phyloP scores from a whole-genome alignment of 2,797 vertebrate species.

The Clarias fuscus region DNA sequence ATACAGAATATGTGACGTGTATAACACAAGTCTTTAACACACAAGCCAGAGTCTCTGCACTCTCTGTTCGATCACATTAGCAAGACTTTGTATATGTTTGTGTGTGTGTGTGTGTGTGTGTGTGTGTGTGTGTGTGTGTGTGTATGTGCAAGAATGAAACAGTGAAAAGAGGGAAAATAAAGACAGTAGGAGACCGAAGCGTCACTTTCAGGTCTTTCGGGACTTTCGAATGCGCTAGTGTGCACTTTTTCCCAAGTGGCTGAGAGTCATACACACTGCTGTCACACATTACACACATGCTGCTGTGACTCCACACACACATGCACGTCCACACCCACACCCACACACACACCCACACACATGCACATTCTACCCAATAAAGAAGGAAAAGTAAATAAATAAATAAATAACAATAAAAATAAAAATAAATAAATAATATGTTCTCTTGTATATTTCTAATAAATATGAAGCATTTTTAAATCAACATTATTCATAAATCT shows the following conservation, averaged over 20 bases:
- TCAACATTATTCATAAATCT: neutral
- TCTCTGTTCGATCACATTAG: neutral
- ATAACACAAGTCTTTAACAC: neutral
- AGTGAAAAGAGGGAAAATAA: neutral
- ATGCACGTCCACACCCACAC: neutral
- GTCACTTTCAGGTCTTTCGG: neutral
- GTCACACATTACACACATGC: neutral
- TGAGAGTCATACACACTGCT: neutral
- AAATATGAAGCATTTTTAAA: neutral
- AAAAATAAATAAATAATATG: neutral
- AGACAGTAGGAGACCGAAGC: neutral
- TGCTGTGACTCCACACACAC: neutral
- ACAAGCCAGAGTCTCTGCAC: neutral
- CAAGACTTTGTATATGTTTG: neutral
- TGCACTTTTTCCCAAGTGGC: constrained; percentile 1
- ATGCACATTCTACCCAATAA: neutral
- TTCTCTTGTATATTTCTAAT: neutral
- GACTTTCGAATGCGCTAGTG: neutral
- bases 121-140: neutral
- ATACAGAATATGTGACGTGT: neutral
- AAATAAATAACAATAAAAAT: too few species aligned
- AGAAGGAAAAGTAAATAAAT: neutral
- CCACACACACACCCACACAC: neutral
- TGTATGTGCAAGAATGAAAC: neutral
- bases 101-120: neutral